Percentiles rank a stretch among this genome's conserved stretches.
These are phyloP conservation scores for Hippocampus mohnikei DNA, from an alignment of 2,113 vertebrate species.

Conservation along the genomic window DNA sequence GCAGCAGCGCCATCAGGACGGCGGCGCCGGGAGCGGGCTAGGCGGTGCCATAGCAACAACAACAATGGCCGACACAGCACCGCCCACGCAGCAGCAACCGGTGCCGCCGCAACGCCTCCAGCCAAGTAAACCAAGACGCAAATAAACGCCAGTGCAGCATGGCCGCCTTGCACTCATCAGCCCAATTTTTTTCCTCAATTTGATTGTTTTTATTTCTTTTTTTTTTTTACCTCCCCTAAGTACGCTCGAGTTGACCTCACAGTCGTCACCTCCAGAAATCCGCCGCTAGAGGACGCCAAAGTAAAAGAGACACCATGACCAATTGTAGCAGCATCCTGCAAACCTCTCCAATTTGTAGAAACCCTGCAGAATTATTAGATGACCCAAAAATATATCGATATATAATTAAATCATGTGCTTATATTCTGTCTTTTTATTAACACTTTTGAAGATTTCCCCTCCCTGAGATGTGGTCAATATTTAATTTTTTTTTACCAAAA, in stretches of 20 bases:
- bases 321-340: not conserved
- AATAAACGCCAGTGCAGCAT: constrained; percentile 95
- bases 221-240: constrained; percentile 31
- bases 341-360: not conserved
- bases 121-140: constrained; percentile 98
- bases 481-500: constrained; percentile 37
- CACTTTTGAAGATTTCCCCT: not conserved
- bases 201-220: constrained; percentile 11
- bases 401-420: not conserved
- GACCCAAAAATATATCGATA: not conserved
- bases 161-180: constrained; percentile 93
- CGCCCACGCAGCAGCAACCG: constrained; percentile 83
- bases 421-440: not conserved
- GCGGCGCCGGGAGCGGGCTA: constrained; percentile 48
- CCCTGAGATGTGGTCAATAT: constrained; percentile 7
- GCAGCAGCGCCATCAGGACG: constrained; percentile 87
- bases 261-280: not conserved
- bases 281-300: constrained; percentile 5
- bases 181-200: constrained; percentile 60
- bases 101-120: constrained; percentile 89
- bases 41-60: constrained; percentile 80
- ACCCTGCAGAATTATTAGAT: not conserved
- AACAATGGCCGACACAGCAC: constrained; percentile 75
- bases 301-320: not conserved
- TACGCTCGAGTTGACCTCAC: constrained; percentile 40